These are phyloP conservation scores for Trididemnum nubilum DNA, from an alignment of 23 tunicate species.

Conservation along the genomic window DNA sequence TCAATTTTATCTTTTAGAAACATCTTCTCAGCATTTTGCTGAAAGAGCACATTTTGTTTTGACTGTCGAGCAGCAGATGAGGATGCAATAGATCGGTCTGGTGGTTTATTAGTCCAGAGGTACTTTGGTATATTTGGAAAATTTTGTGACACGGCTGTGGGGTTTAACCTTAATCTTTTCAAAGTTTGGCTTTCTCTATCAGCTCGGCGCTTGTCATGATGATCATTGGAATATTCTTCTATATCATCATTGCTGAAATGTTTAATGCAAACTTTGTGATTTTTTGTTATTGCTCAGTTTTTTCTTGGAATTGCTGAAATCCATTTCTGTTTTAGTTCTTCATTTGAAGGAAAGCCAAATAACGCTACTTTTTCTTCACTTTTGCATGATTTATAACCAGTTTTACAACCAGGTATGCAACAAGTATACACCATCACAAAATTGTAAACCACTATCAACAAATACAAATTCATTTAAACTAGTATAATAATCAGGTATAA, in stretches of 20 bases:
- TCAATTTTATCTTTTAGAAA: no score
- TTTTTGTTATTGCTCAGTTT: neutral
- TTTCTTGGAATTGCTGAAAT: neutral
- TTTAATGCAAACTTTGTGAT: neutral
- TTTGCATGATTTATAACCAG: neutral
- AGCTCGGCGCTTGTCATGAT: neutral
- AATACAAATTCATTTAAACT: no score
- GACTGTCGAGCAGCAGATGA: no score
- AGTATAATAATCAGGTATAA: no score
- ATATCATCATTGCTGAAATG: neutral
- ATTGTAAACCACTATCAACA: no score
- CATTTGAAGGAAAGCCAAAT: neutral
- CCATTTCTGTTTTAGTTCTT: neutral
- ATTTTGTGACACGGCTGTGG: neutral
- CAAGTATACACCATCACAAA: neutral
- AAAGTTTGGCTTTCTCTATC: neutral
- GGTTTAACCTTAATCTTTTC: neutral
- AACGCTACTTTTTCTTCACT: neutral
- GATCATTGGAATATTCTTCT: neutral
- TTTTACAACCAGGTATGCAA: neutral
- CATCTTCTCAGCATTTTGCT: no score
- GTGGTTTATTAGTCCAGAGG: no score
- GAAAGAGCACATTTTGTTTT: no score
- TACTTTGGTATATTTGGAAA: neutral
- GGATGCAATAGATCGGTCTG: neutral